A percentile compares a stretch with the other conserved stretches of the same genome.
phyloP scores from a whole-genome alignment of 2,888 invertebrate genomes.

The Caradrina kadenii region DNA sequence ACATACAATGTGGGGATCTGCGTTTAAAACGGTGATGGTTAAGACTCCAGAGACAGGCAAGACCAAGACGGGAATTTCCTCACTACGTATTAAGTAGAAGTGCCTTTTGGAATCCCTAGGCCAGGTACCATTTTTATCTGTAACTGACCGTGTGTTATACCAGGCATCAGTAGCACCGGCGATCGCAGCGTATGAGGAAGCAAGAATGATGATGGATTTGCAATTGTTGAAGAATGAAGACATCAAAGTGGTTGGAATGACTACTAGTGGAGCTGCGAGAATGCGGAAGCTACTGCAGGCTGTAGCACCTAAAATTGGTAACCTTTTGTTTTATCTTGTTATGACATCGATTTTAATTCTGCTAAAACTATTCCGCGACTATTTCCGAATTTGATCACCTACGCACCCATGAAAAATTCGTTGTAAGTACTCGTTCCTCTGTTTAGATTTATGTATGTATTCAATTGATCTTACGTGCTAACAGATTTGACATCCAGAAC shows the following conservation, averaged over 20 bases:
- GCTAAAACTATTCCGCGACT: too few species aligned
- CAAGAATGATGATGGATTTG: slow-evolving; percentile 90
- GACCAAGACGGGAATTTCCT: not conserved
- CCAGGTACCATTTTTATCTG: not conserved
- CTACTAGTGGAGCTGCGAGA: slow-evolving; percentile 94
- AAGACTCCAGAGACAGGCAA: not conserved
- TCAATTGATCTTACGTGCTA: too few species aligned
- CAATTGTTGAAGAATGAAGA: slow-evolving; percentile 79
- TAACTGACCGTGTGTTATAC: slow-evolving; percentile 28
- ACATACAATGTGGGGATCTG: too few species aligned
- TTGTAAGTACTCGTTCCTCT: too few species aligned
- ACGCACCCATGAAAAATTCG: too few species aligned
- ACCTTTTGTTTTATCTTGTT: not conserved
- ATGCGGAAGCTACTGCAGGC: slow-evolving; percentile 91
- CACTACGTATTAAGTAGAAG: not conserved
- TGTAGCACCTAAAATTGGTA: slow-evolving; percentile 92
- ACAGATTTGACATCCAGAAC: too few species aligned
- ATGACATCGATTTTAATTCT: too few species aligned
- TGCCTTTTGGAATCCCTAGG: not conserved
- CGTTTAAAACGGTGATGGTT: not conserved
- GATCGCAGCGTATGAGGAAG: slow-evolving; percentile 80
- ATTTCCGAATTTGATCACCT: too few species aligned
- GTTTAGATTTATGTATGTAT: too few species aligned
- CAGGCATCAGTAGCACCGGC: slow-evolving; percentile 67
- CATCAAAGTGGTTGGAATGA: slow-evolving; percentile 93